These are phyloP conservation scores for Lerista edwardsae DNA, from an alignment of 2,797 vertebrate genomes.

Conservation along the genomic window DNA sequence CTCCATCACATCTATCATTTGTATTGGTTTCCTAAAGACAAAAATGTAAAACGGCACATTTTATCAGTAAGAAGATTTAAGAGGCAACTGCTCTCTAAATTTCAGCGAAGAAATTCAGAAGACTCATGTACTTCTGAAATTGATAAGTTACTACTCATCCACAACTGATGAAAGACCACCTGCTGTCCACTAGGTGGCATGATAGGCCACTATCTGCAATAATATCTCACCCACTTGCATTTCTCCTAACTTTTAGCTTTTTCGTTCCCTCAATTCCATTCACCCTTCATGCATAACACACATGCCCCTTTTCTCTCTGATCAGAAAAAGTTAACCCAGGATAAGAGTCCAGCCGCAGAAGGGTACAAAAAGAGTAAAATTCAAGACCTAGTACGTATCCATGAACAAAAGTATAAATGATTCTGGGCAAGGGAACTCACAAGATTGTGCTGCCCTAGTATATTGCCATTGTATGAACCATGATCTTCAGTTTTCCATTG, in stretches of 20 bases:
- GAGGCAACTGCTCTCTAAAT: too few relatives aligned
- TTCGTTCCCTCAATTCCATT: background rate
- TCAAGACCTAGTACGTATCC: background rate
- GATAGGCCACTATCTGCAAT: background rate
- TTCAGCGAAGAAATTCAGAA: background rate
- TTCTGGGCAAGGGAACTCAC: background rate
- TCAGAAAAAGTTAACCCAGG: background rate
- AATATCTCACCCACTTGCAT: background rate
- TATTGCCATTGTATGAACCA: background rate
- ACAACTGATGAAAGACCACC: background rate
- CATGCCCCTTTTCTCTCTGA: background rate
- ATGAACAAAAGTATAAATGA: background rate
- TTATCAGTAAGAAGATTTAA: background rate
- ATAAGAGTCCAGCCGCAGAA: background rate
- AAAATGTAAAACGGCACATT: background rate
- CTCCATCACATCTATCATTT: background rate
- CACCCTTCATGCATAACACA: background rate
- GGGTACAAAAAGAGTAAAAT: background rate
- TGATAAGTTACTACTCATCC: background rate
- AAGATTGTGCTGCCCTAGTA: background rate
- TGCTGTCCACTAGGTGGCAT: slow-evolving; percentile 52
- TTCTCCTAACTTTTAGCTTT: background rate
- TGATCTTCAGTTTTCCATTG: background rate
- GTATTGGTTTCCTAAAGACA: background rate
- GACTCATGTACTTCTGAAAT: background rate